Evolutionary conservation across 2,888 invertebrate species (phyloP).

Genomic region (Dicycla oo): DNA sequence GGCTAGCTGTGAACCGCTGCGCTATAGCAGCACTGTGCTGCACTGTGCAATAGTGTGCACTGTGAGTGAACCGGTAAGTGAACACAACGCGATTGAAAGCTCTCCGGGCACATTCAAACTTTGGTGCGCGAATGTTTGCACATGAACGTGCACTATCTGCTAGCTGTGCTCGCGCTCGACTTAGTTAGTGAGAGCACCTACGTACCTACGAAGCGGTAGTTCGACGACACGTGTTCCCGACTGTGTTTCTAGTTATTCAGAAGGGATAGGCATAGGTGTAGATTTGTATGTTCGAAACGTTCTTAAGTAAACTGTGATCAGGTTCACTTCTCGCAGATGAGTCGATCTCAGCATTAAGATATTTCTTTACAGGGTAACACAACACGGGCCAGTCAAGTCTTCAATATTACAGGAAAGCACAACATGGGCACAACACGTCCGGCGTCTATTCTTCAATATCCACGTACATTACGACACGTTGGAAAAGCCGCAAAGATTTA

Average conservation of each 20-base stretch:
- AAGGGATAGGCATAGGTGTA: not conserved
- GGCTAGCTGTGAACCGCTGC: not conserved
- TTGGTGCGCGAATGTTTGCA: slow-evolving; percentile 17
- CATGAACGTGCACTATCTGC: slow-evolving; percentile 20
- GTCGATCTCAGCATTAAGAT: not conserved
- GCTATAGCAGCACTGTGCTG: not conserved
- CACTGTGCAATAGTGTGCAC: too few species aligned
- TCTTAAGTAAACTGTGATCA: not conserved
- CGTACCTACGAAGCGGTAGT: too few species aligned
- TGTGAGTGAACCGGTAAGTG: not conserved
- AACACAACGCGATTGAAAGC: slow-evolving; percentile 18
- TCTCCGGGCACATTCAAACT: slow-evolving; percentile 35
- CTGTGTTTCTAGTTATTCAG: not conserved
- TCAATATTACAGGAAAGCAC: too few species aligned
- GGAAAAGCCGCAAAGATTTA: not conserved
- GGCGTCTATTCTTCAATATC: not conserved
- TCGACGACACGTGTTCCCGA: not conserved
- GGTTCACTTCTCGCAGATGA: not conserved
- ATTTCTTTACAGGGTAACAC: not conserved
- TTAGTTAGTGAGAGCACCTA: not conserved
- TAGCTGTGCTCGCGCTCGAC: not conserved
- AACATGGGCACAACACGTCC: too few species aligned
- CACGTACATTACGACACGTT: too few species aligned
- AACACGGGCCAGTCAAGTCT: too few species aligned
- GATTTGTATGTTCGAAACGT: not conserved